phyloP scores from a whole-genome alignment of 2,797 vertebrate genomes.

The Peromyscus attwateri region DNA sequence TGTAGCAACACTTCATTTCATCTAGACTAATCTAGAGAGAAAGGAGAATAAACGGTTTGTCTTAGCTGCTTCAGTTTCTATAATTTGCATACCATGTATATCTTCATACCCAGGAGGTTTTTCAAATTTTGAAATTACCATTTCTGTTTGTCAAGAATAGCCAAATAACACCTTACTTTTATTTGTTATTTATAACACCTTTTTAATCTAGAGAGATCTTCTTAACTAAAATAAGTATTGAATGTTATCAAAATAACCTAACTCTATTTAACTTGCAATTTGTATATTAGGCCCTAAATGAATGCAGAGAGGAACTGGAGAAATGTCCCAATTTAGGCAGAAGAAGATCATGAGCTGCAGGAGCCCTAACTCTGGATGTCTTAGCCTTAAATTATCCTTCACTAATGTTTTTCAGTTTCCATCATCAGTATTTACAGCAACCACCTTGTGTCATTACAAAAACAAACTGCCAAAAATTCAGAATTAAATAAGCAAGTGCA shows the following conservation, averaged over 20 bases:
- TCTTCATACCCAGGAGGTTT: neutral
- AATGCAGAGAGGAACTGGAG: neutral
- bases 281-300: neutral
- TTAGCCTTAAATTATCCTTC: neutral
- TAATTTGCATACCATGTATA: neutral
- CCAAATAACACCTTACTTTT: neutral
- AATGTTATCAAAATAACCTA: neutral
- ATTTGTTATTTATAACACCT: too few species aligned
- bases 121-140: neutral
- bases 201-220: neutral
- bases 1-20: neutral
- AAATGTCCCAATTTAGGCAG: neutral
- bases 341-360: neutral
- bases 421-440: constrained; percentile 23
- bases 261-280: constrained; percentile 13
- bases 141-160: constrained; percentile 40
- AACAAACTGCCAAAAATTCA: neutral
- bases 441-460: constrained; percentile 49
- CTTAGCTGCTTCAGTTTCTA: neutral
- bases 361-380: neutral
- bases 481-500: neutral
- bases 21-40: neutral
- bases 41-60: neutral
- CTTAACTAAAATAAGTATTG: neutral
- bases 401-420: neutral